Percentiles rank a stretch among this genome's conserved stretches.
These are phyloP conservation scores for Tauraco erythrolophus DNA, from an alignment of 2,113 vertebrate genomes.

Conservation along the genomic window DNA sequence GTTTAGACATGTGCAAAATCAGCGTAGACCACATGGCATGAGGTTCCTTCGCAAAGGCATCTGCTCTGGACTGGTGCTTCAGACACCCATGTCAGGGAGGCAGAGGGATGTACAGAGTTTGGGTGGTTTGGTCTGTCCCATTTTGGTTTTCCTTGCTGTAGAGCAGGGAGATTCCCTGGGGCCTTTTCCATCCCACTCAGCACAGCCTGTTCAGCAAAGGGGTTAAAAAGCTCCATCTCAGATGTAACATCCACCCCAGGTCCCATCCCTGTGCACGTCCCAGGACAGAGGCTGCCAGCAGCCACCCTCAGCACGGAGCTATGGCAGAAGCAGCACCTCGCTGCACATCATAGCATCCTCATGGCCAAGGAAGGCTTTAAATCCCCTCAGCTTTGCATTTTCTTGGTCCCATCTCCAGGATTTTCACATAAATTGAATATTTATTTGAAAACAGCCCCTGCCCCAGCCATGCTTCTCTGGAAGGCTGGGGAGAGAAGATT, in stretches of 20 bases:
- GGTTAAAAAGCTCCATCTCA: background rate
- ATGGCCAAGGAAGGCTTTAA: background rate
- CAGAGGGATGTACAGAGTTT: background rate
- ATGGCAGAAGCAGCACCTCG: background rate
- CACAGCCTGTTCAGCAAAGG: background rate
- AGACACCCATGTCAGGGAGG: background rate
- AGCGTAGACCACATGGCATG: rapidly evolving
- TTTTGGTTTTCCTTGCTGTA: background rate
- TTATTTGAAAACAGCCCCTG: background rate
- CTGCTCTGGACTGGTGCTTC: background rate
- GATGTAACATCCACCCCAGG: background rate
- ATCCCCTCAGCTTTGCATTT: background rate
- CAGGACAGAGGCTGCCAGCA: background rate
- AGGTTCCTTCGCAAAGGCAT: background rate
- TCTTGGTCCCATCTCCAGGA: background rate
- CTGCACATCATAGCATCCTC: background rate
- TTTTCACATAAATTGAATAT: background rate
- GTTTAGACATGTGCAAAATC: background rate
- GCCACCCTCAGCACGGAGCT: background rate
- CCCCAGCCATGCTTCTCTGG: rapidly evolving
- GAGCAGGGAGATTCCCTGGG: background rate
- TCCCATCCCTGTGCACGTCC: background rate
- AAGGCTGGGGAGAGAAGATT: background rate
- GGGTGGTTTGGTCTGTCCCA: background rate
- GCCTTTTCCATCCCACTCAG: background rate